Evolutionary conservation across 2,888 invertebrate genomes (phyloP), one percentile per base, ranked within the genome.

Genomic region (Conops quadrifasciatus): DNA sequence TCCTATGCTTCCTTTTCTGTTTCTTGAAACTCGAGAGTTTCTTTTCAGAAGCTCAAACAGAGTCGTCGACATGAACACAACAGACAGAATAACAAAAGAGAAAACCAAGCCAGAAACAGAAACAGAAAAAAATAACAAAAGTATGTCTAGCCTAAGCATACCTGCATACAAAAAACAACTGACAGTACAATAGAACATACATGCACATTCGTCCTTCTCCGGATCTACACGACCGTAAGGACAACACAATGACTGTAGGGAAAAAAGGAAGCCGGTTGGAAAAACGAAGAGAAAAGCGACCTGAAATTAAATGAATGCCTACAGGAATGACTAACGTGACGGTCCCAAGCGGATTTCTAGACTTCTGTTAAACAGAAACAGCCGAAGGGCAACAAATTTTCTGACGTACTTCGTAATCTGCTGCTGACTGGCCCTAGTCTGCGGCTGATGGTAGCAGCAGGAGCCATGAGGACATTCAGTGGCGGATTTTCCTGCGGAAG

Each of bases 131-230:
- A 16, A 5, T 19, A 49, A n/a, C n/a, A 49, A 49, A 49, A 49
- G n/a, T 19, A 49, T 49, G 49, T 49, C 49, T 49, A 49, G 49
- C n/a, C 49, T 11, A 49, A 49, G 49, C 49, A 49, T 19, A n/a
- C n/a, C n/a, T n/a, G n/a, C n/a, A n/a, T n/a, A n/a, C n/a, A n/a
- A n/a, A n/a, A n/a, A n/a, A n/a, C n/a, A n/a, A n/a, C n/a, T n/a
- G n/a, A n/a, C n/a, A n/a, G n/a, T n/a, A n/a, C n/a, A n/a, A n/a
- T n/a, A n/a, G n/a, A n/a, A n/a, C n/a, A n/a, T n/a, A n/a, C n/a
- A n/a, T n/a, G n/a, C n/a, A n/a, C n/a, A 49, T 15, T 49, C 49
- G 49, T 49, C 49, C n/a, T n/a, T 49, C 3, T 49, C 4, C n/a
- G n/a, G 49, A 49, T 49, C 15, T 49, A 19, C 49, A 49, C 15